These are phyloP conservation scores for Balearica regulorum DNA, from an alignment of 2,797 vertebrate genomes.

Conservation along the genomic window DNA sequence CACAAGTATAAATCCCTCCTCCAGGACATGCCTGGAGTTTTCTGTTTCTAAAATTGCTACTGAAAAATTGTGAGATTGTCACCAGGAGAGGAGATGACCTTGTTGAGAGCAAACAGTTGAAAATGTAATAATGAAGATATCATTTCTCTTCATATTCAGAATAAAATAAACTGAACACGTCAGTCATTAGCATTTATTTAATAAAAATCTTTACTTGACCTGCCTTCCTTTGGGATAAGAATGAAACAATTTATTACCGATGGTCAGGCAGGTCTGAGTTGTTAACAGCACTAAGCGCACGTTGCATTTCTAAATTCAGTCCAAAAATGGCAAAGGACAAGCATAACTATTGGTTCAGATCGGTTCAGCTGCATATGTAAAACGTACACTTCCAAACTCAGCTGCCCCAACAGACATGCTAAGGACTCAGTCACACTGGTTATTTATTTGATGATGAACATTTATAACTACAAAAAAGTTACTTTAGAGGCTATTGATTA, in stretches of 20 bases:
- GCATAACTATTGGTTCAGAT: not conserved
- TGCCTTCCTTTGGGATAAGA: not conserved
- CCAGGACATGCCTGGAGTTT: not conserved
- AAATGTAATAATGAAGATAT: not conserved
- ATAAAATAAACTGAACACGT: not conserved
- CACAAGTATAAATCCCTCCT: not conserved
- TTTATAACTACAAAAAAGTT: not conserved
- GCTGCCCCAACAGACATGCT: rapidly evolving
- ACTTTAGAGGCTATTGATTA: not conserved
- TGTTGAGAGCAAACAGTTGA: not conserved
- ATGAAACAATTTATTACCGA: not conserved
- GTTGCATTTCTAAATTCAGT: not conserved
- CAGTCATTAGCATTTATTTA: not conserved
- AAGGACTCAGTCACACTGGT: not conserved
- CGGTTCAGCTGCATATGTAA: not conserved
- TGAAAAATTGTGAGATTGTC: not conserved
- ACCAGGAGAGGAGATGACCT: not conserved
- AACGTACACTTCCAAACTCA: not conserved
- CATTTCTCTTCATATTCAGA: not conserved
- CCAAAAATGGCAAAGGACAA: not conserved
- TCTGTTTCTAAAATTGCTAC: not conserved
- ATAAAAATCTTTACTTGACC: not conserved
- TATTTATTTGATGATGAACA: not conserved
- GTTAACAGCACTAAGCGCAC: not conserved
- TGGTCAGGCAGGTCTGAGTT: not conserved